Conservation (phyloP, 2,113 vertebrate genomes). For the Bos indicus region DNA sequence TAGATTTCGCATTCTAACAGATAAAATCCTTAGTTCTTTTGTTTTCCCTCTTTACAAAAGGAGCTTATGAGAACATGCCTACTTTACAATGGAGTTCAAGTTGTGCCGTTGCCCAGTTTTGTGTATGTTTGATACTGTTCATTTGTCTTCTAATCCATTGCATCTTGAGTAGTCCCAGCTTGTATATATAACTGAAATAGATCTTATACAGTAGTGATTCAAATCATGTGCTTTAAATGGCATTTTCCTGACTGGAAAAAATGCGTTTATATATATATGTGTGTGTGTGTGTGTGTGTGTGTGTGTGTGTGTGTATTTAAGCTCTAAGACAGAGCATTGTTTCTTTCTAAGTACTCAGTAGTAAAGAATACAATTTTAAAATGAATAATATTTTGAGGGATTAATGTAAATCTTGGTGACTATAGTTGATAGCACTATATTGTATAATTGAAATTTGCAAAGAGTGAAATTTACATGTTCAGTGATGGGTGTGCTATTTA, state of each 20-base stretch:
- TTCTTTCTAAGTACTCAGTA: neutral
- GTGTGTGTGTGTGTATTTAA: neutral
- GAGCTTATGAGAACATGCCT: neutral
- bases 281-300: neutral
- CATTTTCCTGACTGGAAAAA: neutral
- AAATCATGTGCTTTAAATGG: neutral
- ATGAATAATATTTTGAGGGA: neutral
- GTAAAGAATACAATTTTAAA: neutral
- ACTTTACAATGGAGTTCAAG: rapidly evolving
- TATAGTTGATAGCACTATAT: neutral
- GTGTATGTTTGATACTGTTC: neutral
- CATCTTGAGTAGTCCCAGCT: neutral
- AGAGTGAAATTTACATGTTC: neutral
- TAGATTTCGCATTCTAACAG: neutral
- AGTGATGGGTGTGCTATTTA: neutral
- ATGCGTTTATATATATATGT: neutral
- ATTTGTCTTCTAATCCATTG: neutral
- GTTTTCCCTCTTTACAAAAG: neutral
- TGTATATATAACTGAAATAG: neutral
- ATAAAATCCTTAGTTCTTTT: neutral
- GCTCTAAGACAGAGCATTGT: neutral
- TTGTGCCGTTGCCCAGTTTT: neutral
- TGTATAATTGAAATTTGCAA: neutral
- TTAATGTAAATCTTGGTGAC: neutral
- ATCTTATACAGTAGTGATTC: neutral